Base-by-base conservation (phyloP, 2,113 vertebrate species). In the Lasiurus borealis region DNA sequence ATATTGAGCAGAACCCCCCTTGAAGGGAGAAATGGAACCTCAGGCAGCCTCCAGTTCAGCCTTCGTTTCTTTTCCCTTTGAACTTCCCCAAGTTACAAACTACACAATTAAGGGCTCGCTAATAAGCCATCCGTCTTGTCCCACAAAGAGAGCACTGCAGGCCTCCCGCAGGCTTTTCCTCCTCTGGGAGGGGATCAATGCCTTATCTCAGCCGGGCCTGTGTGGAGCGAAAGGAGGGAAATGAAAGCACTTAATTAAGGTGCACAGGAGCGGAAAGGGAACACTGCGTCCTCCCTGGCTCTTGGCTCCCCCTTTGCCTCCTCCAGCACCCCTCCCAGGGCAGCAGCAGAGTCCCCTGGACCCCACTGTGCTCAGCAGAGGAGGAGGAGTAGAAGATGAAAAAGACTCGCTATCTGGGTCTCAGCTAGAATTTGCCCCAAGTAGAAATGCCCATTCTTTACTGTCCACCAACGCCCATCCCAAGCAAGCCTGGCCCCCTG, bases 121-220 rank as follows among this genome's bases (percentile, higher is more conserved):
- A 98, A 98, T 97, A 98, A 98, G 96, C 97, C 97, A 98, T 98
- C 97, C 76, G 19, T 98, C 98, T 98, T 97, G 93, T 96, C 96
- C 95, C 88, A 96, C 72, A 96, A 95, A 98, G 97, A 97, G 88
- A 97, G 97, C 93, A 95, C 80, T 13, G 66, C 97, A 97, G 94
- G 96, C 97, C 93, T 98, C 98, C 98, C 36, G 54, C 73, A 25
- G 75, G 94, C 97, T 92, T 64, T 82, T 96, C 95, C 96, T 97
- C 96, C 96, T 96, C 94, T 85, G 66, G 98, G 97, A 90, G 96
- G 81, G 96, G 97, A 98, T 98, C 98, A 96, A 98, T 98, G 97
- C 95, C 97, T 98, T 98, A 97, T 98, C 98, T 96, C 96, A 81
- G 92, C 82, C 18, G 2, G 89, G 96, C 50, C 95, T 97, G 93